These are phyloP conservation scores for Anableps anableps DNA, from an alignment of 2,797 vertebrate species.

Conservation along the genomic window DNA sequence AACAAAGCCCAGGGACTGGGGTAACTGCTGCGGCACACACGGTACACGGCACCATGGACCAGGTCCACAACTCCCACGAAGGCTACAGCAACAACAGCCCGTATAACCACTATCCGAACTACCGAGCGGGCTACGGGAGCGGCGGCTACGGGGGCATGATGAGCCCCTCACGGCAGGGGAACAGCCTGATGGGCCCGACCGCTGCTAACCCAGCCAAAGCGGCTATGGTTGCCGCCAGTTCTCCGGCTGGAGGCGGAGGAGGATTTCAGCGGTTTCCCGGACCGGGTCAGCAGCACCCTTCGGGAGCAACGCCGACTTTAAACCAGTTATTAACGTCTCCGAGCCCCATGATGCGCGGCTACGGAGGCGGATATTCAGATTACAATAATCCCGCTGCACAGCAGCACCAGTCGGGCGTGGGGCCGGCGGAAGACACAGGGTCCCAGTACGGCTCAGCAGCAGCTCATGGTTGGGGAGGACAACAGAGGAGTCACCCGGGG, in stretches of 20 bases:
- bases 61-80: conserved; percentile 91
- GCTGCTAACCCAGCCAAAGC: conserved; percentile 81
- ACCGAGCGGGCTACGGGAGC: conserved; percentile 85
- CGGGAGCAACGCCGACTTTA: conserved; percentile 91
- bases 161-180: conserved; percentile 86
- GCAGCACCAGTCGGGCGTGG: conserved; percentile 67
- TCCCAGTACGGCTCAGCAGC: conserved; percentile 85
- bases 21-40: conserved; percentile 84
- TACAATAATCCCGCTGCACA: conserved; percentile 81
- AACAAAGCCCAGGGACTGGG: conserved; percentile 94
- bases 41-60: conserved; percentile 85
- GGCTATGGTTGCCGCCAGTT: conserved; percentile 78
- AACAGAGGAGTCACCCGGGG: conserved; percentile 90
- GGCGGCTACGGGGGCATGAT: conserved; percentile 86
- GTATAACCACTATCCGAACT: conserved; percentile 89
- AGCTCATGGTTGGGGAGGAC: conserved; percentile 87
- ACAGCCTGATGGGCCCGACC: conserved; percentile 77
- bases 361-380: conserved; percentile 86
- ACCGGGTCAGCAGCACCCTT: conserved; percentile 82
- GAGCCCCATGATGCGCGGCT: conserved; percentile 92
- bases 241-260: conserved; percentile 71
- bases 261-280: conserved; percentile 86
- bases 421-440: conserved; percentile 83
- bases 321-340: conserved; percentile 93
- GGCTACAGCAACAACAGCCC: conserved; percentile 87